Percentiles rank a stretch among this genome's conserved stretches.
phyloP scores from a whole-genome alignment of 2,888 invertebrate genomes.

The Neoascia interrupta region DNA sequence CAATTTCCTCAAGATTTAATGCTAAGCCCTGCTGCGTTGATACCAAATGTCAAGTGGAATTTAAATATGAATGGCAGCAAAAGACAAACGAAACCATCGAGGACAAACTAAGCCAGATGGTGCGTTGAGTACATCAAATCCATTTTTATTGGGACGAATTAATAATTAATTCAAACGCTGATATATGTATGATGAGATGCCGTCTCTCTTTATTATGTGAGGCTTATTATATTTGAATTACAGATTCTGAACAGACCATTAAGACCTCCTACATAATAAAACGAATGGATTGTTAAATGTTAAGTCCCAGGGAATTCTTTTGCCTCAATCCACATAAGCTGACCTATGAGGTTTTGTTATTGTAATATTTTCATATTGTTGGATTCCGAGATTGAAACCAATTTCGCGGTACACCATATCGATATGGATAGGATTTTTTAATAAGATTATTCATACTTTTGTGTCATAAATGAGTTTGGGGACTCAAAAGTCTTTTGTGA shows the following conservation, averaged over 20 bases:
- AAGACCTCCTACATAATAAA: conserved; percentile 36
- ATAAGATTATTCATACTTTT: not conserved
- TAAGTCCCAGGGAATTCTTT: too few relatives aligned
- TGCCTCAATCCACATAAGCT: too few relatives aligned
- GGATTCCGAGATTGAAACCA: too few relatives aligned
- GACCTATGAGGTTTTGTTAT: too few relatives aligned
- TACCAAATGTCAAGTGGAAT: conserved; percentile 8
- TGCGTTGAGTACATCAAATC: conserved; percentile 17
- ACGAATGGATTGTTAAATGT: too few relatives aligned
- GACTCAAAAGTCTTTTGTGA: not conserved
- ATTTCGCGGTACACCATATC: too few relatives aligned
- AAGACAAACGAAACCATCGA: conserved; percentile 7
- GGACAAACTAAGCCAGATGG: conserved; percentile 14
- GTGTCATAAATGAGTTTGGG: too few relatives aligned
- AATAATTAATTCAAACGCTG: conserved; percentile 33
- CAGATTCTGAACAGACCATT: too few relatives aligned
- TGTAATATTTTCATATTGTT: too few relatives aligned
- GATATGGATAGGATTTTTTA: too few relatives aligned
- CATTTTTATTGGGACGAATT: conserved; percentile 18
- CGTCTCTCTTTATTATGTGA: conserved; percentile 3
- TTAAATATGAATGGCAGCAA: conserved; percentile 7
- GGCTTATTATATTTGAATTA: conserved; percentile 18
- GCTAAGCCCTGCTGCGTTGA: conserved; percentile 3
- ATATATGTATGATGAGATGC: not conserved
- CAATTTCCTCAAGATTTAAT: conserved; percentile 29